phyloP scores from a whole-genome alignment of 2,888 invertebrate genomes.

The Gasteruption jaculator region DNA sequence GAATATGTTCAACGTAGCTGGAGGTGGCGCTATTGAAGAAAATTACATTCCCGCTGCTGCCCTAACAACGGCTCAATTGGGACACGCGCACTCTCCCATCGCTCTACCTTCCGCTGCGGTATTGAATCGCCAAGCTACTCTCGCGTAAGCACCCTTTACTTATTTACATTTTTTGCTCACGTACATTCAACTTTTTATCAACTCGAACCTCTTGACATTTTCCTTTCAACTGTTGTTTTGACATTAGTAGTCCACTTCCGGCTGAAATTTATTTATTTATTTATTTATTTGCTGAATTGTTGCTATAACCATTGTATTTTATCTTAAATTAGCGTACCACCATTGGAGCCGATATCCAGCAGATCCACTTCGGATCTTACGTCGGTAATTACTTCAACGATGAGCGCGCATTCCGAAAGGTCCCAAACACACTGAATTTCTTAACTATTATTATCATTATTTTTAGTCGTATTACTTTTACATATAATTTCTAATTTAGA shows the following conservation, averaged over 20 bases:
- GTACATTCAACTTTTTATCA: constrained; percentile 9
- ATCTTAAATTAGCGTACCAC: constrained; percentile 57
- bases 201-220: neutral
- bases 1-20: constrained; percentile 42
- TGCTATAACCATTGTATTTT: constrained; percentile 12
- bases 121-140: constrained; percentile 54
- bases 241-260: neutral
- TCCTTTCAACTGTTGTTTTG: neutral
- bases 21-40: constrained; percentile 35
- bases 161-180: constrained; percentile 1
- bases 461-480: too few relatives aligned
- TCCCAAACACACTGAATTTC: too few relatives aligned
- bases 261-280: constrained; percentile 1
- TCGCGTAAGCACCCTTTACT: constrained; percentile 49
- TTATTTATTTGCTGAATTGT: neutral
- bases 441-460: too few relatives aligned
- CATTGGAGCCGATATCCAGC: constrained; percentile 56
- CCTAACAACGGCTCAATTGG: constrained; percentile 37
- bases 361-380: constrained; percentile 47
- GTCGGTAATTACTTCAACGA: constrained; percentile 57
- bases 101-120: constrained; percentile 54
- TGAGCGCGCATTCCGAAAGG: constrained; percentile 35
- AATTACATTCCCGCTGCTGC: constrained; percentile 38
- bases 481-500: too few relatives aligned
- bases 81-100: constrained; percentile 50